Base-by-base conservation (phyloP, 92 coral and sea anemone genomes). In the Paragorgia papillata region DNA sequence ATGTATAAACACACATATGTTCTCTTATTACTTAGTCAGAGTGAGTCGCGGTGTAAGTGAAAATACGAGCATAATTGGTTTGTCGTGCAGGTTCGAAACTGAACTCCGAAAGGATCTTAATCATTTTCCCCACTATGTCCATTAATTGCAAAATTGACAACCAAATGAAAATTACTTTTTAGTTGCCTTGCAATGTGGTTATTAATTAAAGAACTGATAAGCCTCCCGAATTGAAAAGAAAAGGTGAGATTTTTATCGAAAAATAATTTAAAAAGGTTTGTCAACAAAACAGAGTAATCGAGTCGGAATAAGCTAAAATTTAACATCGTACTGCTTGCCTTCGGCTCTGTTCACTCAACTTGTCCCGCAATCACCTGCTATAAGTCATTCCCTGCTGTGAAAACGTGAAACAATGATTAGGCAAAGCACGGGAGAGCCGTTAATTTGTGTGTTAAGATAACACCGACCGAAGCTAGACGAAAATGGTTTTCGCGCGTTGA, bases 91-190 rank as follows among this genome's bases (percentile, higher is more conserved):
- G 62, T 17, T 56, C 12, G 30, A 22, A 28, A 22, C 62, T 14
- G 62, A 22, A 56, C 3, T 9, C 62, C 53, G n/a, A 46, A 46
- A 56, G 15, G 62, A 8, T 56, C 8, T 22, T 22, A 56, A 13
- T 22, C 28, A 56, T 28, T 56, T n/a, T 56, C 33, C 33, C 31
- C 9, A 31, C 62, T 13, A 56, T 28, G 10, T 22, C 14, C 50
- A 71, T 28, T 55, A 53, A 71, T 71, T 53, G 78, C n/a, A 31
- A 71, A 71, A 71, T 71, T 53, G 63, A 71, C 63, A 71, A 32
- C 48, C 63, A 71, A 71, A 71, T 53, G 78, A 71, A 71, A 71
- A 71, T 71, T 71, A 71, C 75, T 68, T 71, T 69, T 71, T 71
- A 51, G 78, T 71, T 71, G 51, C 51, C 78, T 41, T 40, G 26